Base-by-base conservation (phyloP, 2,113 vertebrate genomes). In the Notechis scutatus region DNA sequence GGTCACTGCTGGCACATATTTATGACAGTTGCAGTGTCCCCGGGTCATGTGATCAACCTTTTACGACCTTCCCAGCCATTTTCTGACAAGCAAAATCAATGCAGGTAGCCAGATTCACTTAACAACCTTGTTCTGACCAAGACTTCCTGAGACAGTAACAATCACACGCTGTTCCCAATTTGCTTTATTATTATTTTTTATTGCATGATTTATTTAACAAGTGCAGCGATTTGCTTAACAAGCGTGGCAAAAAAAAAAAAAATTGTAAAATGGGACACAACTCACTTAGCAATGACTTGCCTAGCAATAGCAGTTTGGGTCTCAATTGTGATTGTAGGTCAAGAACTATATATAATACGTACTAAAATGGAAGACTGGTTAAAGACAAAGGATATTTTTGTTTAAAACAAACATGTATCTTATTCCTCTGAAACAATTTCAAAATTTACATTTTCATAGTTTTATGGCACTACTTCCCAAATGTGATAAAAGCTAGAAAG, bases 401-500 rank as follows among this genome's bases (percentile, higher is more conserved):
- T 29, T 39, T 52, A 42, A 42, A 55, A 69, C 5, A 54, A 88
- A 92, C 5, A 55, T n/a, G 34, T 24, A 45, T 26, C 24, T 57
- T 14, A 85, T 54, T 55, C 14, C 9, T 18, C 20, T 55, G 15
- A 88, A 74, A 55, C n/a, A 85, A 11, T 85, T 88, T 47, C 8
- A 85, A 85, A 56, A 15, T 34, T 57, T 34, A 61, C 34, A 26
- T 39, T 64, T 26, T 52, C 29, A 88, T 87, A 85, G 39, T 21
- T 57, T 74, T 4, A 50, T 34, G 74, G 86, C 8, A 2, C 4
- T 21, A 29, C 15, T 92, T 10, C 18, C 39, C 52, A 23, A 20
- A 26, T 50, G 23, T 89, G 45, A 10, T 56, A 92, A 94, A 47
- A 95, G 69, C n/a, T 92, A 93, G 57, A 87, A 94, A 96, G 90